A percentile compares a stretch with the other conserved stretches of the same genome.
These are phyloP conservation scores for Halictus quadricinctus DNA, from an alignment of 2,888 invertebrate species.

Conservation along the genomic window DNA sequence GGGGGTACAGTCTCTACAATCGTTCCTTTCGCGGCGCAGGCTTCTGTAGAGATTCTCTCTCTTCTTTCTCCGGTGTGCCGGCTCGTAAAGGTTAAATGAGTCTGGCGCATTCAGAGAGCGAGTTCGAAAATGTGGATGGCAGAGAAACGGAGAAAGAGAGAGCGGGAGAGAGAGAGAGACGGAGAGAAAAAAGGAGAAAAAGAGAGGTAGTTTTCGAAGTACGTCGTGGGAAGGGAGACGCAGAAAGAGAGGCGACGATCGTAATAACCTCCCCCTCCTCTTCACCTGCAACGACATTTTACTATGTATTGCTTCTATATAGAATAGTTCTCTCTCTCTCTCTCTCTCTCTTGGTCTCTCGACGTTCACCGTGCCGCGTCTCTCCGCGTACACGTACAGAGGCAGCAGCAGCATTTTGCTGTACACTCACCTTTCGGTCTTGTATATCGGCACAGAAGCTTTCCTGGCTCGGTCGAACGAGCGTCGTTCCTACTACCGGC, in stretches of 20 bases:
- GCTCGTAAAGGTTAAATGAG: constrained; percentile 74
- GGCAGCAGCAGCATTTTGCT: constrained; percentile 56
- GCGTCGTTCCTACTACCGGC: constrained; percentile 75
- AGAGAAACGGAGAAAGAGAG: background rate
- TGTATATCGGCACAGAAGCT: constrained; percentile 71
- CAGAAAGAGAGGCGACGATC: constrained; percentile 53
- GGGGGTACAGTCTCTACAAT: constrained; percentile 46
- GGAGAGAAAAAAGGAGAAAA: background rate
- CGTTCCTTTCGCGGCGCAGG: constrained; percentile 50
- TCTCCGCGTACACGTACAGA: constrained; percentile 24
- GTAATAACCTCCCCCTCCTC: constrained; percentile 72
- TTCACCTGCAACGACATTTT: constrained; percentile 68
- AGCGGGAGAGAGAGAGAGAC: background rate
- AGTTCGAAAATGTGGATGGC: constrained; percentile 20
- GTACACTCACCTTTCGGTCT: constrained; percentile 71
- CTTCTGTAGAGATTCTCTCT: constrained; percentile 35
- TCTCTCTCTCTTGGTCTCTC: constrained; percentile 13
- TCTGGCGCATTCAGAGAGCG: constrained; percentile 62
- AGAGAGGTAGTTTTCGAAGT: background rate
- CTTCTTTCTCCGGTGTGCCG: constrained; percentile 44
- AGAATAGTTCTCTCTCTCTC: constrained; percentile 19
- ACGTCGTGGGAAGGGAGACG: constrained; percentile 16
- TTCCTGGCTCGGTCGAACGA: constrained; percentile 72
- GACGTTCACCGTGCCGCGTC: constrained; percentile 8
- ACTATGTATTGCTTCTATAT: constrained; percentile 55